Evolutionary conservation across 2,797 vertebrate genomes (phyloP).

Genomic region (Lacerta agilis): DNA sequence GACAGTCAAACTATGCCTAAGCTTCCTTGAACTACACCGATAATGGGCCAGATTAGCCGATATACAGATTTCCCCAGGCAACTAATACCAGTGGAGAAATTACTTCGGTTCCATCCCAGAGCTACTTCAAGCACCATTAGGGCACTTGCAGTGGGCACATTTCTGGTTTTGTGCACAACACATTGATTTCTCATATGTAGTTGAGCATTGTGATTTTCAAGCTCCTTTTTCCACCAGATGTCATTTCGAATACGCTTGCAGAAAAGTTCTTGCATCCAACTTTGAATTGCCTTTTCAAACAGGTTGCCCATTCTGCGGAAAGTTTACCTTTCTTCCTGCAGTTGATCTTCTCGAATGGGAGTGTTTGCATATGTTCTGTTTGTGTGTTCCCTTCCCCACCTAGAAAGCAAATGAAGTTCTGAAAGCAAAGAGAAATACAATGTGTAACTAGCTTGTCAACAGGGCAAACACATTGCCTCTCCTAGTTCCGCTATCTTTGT

Average conservation of each 20-base stretch:
- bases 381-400: neutral
- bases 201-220: neutral
- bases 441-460: constrained; percentile 31
- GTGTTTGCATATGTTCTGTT: neutral
- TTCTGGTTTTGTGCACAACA: neutral
- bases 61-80: neutral
- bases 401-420: neutral
- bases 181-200: neutral
- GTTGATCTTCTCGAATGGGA: neutral
- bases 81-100: neutral
- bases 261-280: neutral
- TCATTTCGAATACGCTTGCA: neutral
- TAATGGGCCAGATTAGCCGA: neutral
- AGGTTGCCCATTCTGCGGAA: constrained; percentile 1
- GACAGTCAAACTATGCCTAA: neutral
- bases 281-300: constrained; percentile 3
- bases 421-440: neutral
- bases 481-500: neutral
- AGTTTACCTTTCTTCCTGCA: neutral
- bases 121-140: neutral
- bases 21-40: neutral
- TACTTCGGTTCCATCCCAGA: neutral
- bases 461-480: constrained; percentile 38
- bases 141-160: neutral
- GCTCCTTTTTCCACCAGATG: neutral